phyloP scores from a whole-genome alignment of 2,113 vertebrate genomes.

The Neopipo cinnamomea region DNA sequence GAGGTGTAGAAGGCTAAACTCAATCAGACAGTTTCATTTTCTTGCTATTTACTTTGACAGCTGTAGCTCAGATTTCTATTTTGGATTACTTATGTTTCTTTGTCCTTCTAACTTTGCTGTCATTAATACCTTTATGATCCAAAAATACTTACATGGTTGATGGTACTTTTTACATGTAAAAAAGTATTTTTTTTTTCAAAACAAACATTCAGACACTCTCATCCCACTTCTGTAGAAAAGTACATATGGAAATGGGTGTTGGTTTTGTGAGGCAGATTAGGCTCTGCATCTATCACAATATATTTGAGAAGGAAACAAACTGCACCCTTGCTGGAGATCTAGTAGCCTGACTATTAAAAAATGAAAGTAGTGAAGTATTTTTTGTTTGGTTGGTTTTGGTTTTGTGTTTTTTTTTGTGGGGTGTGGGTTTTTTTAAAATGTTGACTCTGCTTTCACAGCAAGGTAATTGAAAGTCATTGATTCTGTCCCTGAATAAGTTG shows the following conservation, averaged over 20 bases:
- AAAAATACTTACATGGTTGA: neutral
- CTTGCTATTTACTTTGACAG: neutral
- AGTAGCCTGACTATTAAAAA: neutral
- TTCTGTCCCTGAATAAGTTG: neutral
- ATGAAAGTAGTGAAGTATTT: neutral
- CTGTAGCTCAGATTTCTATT: neutral
- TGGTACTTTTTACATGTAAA: neutral
- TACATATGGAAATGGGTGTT: neutral
- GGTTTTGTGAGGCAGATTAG: neutral
- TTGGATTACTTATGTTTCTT: neutral
- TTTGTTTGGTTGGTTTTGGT: neutral
- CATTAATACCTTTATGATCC: neutral
- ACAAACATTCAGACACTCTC: neutral
- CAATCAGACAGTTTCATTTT: neutral
- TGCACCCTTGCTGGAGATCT: neutral
- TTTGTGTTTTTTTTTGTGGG: neutral
- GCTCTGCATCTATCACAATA: neutral
- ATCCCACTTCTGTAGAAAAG: neutral
- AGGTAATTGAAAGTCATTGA: neutral
- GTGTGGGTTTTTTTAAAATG: fast-evolving
- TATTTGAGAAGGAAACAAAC: neutral
- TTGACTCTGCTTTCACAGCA: neutral
- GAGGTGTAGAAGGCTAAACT: neutral
- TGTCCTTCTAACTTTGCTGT: neutral
- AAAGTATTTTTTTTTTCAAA: neutral